Evolutionary conservation across 1,140 invertebrate genomes (phyloP), one percentile per base, ranked within the genome.

Genomic region (Bradysia coprophila): DNA sequence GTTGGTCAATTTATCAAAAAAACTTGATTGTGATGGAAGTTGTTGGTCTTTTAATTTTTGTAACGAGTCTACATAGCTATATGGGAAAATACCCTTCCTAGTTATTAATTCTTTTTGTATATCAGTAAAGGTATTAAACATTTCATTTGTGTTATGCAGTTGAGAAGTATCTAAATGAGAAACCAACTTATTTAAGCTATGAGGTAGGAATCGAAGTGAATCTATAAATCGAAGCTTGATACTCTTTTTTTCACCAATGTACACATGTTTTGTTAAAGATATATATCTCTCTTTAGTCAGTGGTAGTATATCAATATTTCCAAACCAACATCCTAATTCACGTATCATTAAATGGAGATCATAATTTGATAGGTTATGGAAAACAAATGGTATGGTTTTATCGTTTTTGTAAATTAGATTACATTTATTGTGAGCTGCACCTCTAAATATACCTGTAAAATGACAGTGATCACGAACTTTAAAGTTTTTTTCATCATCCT

Each of bases 1-100:
- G 42, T 57, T 43, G 13, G 50, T 52, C 5, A 65, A 44, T 31
- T 51, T 49, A 41, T 48, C 59, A 45, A 51, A 61, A 52, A 66
- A 66, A n/a, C 46, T 5, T 37, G 54, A 42, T 47, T 54, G 53
- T 13, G 43, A 1, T 19, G 60, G 64, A 18, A 65, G 43, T 6
- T 47, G 36, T 4, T 44, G 48, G 13, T 63, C 54, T 40, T 57
- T 20, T 33, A 61, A 46, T 45, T 51, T 53, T 9, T 51, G 36
- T 36, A 47, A 53, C 36, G 21, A 45, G 43, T 51, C 43, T n/a
- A 58, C 38, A 45, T 55, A 55, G 22, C 51, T 49, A 49, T 56
- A 58, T 22, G 51, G 49, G 46, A 50, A 57, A 31, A 54, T 38
- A 36, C 55, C 53, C 47, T 57, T 57, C 6, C 10, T 6, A n/a